These are phyloP conservation scores for Tor tambroides DNA, from an alignment of 2,113 vertebrate species.

Conservation along the genomic window DNA sequence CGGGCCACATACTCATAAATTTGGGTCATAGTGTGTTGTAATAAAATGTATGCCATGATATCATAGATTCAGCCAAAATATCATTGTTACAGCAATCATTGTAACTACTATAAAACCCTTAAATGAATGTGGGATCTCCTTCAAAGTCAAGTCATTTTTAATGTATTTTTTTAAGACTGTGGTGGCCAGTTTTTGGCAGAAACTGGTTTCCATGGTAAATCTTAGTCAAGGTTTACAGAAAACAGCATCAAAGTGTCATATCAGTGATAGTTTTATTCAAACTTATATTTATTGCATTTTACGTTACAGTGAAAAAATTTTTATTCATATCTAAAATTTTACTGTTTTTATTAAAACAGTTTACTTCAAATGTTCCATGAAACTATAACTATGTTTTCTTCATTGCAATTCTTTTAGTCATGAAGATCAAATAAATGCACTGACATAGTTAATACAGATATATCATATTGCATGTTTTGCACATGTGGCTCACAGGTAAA, in stretches of 20 bases:
- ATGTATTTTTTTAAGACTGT: neutral
- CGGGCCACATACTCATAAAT: neutral
- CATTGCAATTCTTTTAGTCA: too few species aligned
- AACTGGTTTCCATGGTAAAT: neutral
- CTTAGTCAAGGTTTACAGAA: neutral
- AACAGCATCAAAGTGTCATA: neutral
- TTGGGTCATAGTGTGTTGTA: neutral
- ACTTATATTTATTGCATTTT: neutral
- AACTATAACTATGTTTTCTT: too few species aligned
- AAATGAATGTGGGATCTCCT: neutral
- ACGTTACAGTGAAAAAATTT: neutral
- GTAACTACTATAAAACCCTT: neutral
- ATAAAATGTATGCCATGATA: conserved; percentile 1
- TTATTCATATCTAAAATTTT: neutral
- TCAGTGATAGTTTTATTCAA: neutral
- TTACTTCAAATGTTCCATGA: neutral
- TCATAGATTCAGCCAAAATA: neutral
- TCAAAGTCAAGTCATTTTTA: neutral
- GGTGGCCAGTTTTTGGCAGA: neutral
- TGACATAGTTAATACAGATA: neutral
- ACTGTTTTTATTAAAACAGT: neutral
- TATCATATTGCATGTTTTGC: neutral
- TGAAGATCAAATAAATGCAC: neutral
- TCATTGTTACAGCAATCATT: neutral
- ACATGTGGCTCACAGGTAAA: neutral